Base-by-base conservation (phyloP, 2,888 invertebrate genomes). In the Gastracanthus pulcherrimus region DNA sequence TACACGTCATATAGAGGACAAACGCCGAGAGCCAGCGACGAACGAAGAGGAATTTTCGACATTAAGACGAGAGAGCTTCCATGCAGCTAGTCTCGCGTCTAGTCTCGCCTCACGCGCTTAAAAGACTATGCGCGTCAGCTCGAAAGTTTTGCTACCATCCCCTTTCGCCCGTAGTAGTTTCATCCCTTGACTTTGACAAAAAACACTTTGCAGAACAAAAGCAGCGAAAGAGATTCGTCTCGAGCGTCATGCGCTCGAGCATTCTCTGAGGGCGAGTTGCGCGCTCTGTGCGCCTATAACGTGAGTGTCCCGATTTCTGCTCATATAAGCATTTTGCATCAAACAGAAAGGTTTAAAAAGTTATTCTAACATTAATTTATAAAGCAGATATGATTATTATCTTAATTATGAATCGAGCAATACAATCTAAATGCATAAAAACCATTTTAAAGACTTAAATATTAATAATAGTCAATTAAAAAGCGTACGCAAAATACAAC, bases 181-280 rank as follows among this genome's bases (percentile, higher is more conserved):
- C 5, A 26, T 16, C 31, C 23, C 62, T 11, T 31, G 19, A 55
- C 23, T 45, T 55, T 41, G 55, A 45, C 31, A 62, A 74, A 62
- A 72, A 74, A 62, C 72, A 62, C 72, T 74, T 62, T 45, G 36
- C 60, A 29, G 62, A 41, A 62, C 62, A 74, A 74, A 62, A 31
- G 72, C 60, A 13, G 45, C 31, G 19, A 62, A 34, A 45, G 72
- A 74, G 62, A 74, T 62, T 74, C 62, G 60, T 60, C 19, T 7
- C 31, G 36, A 36, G 64, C 23, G 11, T 2, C 29, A 7, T 11
- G 36, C 45, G 45, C 48, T 19, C 48, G n/a, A 19, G 48, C 48
- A 7, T 48, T 48, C 19, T 48, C 45, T n/a, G 3, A 6, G n/a
- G n/a, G 41, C 41, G 5, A 3, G 41, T 41, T n/a, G n/a, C 41